Conservation (phyloP, 2,888 invertebrate genomes). For the Lingula anatina region DNA sequence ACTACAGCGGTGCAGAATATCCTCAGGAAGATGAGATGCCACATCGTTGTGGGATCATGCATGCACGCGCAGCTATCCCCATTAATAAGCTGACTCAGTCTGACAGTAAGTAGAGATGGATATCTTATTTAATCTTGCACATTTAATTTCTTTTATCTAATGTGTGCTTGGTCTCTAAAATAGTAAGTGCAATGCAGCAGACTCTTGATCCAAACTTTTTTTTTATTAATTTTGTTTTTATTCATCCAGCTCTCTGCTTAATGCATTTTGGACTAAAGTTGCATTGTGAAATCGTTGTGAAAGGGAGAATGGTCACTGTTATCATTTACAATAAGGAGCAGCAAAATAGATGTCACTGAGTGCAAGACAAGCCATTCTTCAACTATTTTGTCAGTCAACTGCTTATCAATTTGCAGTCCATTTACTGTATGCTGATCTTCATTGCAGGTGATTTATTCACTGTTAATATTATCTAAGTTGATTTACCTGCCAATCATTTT, state of each 20-base stretch:
- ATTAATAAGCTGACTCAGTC: constrained; percentile 62
- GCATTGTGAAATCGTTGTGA: neutral
- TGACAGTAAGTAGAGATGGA: constrained; percentile 52
- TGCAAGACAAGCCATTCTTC: neutral
- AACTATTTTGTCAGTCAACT: too few species aligned
- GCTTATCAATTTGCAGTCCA: too few species aligned
- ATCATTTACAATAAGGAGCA: neutral
- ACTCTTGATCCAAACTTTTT: neutral
- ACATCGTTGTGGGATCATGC: constrained; percentile 96
- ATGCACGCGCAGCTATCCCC: constrained; percentile 86
- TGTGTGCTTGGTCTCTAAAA: too few species aligned
- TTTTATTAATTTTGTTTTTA: neutral
- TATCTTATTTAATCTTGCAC: too few species aligned
- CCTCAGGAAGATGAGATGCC: constrained; percentile 99
- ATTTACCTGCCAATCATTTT: too few species aligned
- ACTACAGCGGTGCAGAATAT: constrained; percentile 98
- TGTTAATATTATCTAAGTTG: too few species aligned
- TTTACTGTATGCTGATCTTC: too few species aligned
- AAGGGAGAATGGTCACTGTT: neutral
- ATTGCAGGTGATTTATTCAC: too few species aligned
- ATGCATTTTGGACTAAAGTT: neutral
- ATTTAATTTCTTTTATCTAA: too few species aligned
- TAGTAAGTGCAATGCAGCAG: too few species aligned
- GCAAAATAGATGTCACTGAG: neutral
- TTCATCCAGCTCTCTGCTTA: neutral